phyloP scores from a whole-genome alignment of 2,113 vertebrate genomes.

The Eira barbara region DNA sequence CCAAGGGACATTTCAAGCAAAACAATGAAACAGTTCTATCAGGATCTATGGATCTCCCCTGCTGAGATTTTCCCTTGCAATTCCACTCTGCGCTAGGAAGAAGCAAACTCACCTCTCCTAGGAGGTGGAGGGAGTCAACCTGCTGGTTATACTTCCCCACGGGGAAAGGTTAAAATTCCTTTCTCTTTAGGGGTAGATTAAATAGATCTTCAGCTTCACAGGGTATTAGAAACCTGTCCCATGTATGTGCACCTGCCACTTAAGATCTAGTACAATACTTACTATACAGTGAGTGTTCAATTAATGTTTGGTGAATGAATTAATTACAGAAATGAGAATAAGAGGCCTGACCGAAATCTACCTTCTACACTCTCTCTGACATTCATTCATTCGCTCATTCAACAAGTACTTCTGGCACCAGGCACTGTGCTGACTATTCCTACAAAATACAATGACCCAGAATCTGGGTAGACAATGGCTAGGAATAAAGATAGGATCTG shows the following conservation, averaged over 20 bases:
- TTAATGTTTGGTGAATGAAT: background rate
- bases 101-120: background rate
- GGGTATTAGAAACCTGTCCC: background rate
- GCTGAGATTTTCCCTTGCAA: background rate
- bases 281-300: background rate
- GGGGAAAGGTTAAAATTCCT: background rate
- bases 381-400: background rate
- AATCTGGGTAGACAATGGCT: conserved; percentile 27
- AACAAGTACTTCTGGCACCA: background rate
- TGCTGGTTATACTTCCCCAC: background rate
- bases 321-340: background rate
- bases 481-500: conserved; percentile 63
- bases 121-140: background rate
- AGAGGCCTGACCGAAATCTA: background rate
- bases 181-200: background rate
- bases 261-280: background rate
- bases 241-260: background rate
- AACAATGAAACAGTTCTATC: conserved; percentile 38
- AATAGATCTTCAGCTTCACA: background rate
- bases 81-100: background rate
- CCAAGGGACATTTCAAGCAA: background rate
- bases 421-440: background rate
- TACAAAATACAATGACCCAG: background rate
- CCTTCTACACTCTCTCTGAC: background rate
- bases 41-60: background rate